Conservation (phyloP, 2,113 vertebrate genomes). For the Pholis gunnellus region DNA sequence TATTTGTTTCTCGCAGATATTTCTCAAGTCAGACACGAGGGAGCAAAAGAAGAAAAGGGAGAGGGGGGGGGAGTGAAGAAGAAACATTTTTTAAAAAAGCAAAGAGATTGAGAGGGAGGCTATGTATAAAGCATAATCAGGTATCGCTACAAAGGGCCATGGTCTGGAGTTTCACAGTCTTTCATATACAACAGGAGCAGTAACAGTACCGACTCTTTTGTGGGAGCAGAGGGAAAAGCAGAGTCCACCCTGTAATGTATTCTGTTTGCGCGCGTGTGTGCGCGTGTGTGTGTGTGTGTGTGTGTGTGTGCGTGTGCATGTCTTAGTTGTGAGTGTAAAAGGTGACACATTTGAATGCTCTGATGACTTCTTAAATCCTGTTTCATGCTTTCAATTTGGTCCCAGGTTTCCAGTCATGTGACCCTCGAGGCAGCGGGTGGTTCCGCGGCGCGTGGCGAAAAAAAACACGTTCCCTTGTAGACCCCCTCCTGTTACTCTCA, state of each 20-base stretch:
- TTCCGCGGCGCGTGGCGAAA: constrained; percentile 49
- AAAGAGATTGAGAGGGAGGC: constrained; percentile 53
- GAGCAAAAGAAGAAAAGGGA: constrained; percentile 9
- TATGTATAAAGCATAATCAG: constrained; percentile 70
- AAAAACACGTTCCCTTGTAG: constrained; percentile 20
- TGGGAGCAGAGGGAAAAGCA: constrained; percentile 64
- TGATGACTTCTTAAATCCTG: constrained; percentile 54
- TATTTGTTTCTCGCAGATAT: constrained; percentile 20
- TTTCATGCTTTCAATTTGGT: constrained; percentile 41
- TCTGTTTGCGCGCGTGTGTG: constrained; percentile 20
- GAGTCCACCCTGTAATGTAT: constrained; percentile 63
- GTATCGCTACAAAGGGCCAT: constrained; percentile 80
- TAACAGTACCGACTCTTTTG: constrained; percentile 56
- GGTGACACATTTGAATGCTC: constrained; percentile 52
- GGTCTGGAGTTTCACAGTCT: constrained; percentile 80
- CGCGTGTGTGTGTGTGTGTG: constrained; percentile 26
- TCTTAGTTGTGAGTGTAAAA: constrained; percentile 20
- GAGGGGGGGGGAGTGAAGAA: constrained; percentile 35
- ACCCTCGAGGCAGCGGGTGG: constrained; percentile 43
- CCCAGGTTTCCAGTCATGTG: constrained; percentile 48
- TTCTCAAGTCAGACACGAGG: constrained; percentile 41
- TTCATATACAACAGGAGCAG: constrained; percentile 65
- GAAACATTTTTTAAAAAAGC: constrained; percentile 31
- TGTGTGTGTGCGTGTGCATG: constrained; percentile 20
- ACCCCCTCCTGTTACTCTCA: constrained; percentile 33